Evolutionary conservation across 2,888 invertebrate genomes (phyloP), one percentile per base, ranked within the genome.

Genomic region (Azorinus chamasolen): DNA sequence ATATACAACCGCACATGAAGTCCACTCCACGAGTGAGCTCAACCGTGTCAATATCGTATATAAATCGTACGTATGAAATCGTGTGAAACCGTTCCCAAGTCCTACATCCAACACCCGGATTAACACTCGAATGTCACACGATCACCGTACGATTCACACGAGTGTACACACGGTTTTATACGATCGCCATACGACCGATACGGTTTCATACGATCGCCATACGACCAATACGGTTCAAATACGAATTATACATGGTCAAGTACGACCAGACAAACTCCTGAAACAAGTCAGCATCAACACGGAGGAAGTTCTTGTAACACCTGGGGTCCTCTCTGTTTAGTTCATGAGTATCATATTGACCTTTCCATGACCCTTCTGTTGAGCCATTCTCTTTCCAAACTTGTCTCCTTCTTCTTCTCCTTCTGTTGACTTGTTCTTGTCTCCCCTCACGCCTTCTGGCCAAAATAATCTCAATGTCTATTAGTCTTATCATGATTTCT

Each of bases 201-300:
- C n/a, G n/a, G n/a, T n/a, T n/a, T n/a, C n/a, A n/a, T n/a, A n/a
- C n/a, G n/a, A n/a, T n/a, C n/a, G n/a, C n/a, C n/a, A n/a, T n/a
- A n/a, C n/a, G n/a, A n/a, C n/a, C n/a, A n/a, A n/a, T n/a, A n/a
- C n/a, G n/a, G n/a, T n/a, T n/a, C n/a, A n/a, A n/a, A n/a, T n/a
- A n/a, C n/a, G n/a, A n/a, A n/a, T 50, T 68, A 50, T 51, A 39
- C 51, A 16, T 68, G 68, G 55, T 58, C 59, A 18, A 18, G 53
- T 53, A 53, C 45, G 69, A 54, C 69, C 61, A n/a, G 61, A 68
- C 68, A 58, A 68, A 68, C 68, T 68, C 65, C 65, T 46, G 55
- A 57, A 57, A 68, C 68, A 68, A 59, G 55, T 50, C 59, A 51
- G 68, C 59, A 59, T 68, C 59, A 58, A 68, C 53, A 51, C 59